Base-by-base conservation (phyloP, 2,888 invertebrate genomes). In the Athalia circularis region DNA sequence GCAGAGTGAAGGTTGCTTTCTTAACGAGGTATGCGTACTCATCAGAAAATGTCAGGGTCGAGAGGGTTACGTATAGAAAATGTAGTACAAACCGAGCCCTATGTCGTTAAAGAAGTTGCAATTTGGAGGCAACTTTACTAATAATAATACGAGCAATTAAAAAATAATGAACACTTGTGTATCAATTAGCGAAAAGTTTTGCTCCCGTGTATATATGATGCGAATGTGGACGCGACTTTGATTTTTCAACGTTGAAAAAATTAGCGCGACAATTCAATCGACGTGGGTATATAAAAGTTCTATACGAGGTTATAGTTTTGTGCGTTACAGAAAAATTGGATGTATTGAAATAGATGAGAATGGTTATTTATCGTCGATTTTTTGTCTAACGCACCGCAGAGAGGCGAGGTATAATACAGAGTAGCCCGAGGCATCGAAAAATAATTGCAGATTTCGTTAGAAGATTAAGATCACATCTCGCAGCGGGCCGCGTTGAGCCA, bases 381-480 rank as follows among this genome's bases (percentile, higher is more conserved):
- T 29, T 11, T n/a, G 68, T 11, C 52, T n/a, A 5, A 13, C 29
- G 54, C 8, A 43, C 13, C 13, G n/a, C 29, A 65, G 7, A 7
- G 64, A 5, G 43, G 15, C 7, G 47, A 47, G n/a, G n/a, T n/a
- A n/a, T n/a, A n/a, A n/a, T n/a, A n/a, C 3, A 54, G 13, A n/a
- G 29, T 15, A 8, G 74, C 74, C 74, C 29, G 13, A 75, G 74
- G 74, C 74, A 11, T 75, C 15, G 74, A 50, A 75, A 29, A 62
- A 75, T 75, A 75, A 75, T 75, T 75, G 77, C 77, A 61, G 45
- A 77, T 68, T 77, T 77, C 68, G 70, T 77, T 77, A 77, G 62
- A 52, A 70, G 77, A 77, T 77, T 68, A 68, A 70, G 68, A 77
- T 77, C 68, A 47, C 43, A 29, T 64, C 45, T 52, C 77, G 13